Base-by-base conservation (phyloP, 2,888 invertebrate species). In the Zeuzera pyrina region DNA sequence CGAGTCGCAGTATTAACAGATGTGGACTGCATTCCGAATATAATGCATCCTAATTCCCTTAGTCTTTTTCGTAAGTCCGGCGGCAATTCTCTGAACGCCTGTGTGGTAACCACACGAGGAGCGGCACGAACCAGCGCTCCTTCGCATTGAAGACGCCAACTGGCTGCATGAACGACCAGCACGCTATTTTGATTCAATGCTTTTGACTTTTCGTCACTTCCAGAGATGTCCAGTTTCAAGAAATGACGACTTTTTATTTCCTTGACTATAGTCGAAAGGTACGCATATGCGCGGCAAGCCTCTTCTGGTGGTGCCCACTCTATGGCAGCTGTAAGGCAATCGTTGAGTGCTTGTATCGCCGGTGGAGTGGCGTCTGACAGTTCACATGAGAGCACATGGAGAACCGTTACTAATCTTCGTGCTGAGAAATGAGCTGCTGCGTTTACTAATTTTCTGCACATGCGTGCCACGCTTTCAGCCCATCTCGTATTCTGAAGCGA, bases 301-400 rank as follows among this genome's bases (percentile, higher is more conserved):
- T 92, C 91, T 40, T 95, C 94, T 0, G 94, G 88, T 1, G 91
- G 89, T 21, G 96, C 84, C 36, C 90, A 87, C 39, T 91, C 91
- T 1, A 95, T 90, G 0, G 95, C 91, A 7, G 89, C 86, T 12
- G 92, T 76, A 40, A 97, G 85, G 45, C 93, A 90, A 36, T 93
- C 91, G 57, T 94, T 93, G 7, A 97, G 72, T 1, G 73, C 68
- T 21, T 28, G 10, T 3, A 15, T 8, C 5, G 67, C 72, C 7
- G 61, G 39, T 0, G 41, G 46, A 1, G 63, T 60, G 3, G 47
- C 41, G 10, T 58, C 58, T 2, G 49, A 38, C 0, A 63, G 44
- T 14, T 50, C 31, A 0, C 45, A 34, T 4, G 93, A 78, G 1
- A 95, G 86, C 8, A 88, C 85, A 11, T 91, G 87, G 21, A 97